These are phyloP conservation scores for Corythaixoides concolor DNA, from an alignment of 2,113 vertebrate species.

Conservation along the genomic window DNA sequence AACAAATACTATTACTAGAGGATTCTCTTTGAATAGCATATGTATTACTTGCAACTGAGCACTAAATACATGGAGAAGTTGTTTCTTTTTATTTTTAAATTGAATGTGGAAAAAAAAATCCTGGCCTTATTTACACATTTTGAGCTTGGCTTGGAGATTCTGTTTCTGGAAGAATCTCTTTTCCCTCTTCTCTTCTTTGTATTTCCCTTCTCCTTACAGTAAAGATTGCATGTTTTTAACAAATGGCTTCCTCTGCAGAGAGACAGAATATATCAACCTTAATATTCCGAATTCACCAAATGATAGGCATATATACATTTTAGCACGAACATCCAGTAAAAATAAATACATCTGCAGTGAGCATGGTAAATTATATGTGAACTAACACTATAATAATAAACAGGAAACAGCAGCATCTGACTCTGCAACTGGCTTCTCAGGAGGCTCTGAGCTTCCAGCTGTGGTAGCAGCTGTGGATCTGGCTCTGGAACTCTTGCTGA, in stretches of 20 bases:
- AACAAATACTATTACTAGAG: neutral
- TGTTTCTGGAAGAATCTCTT: conserved; percentile 12
- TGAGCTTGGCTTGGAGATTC: neutral
- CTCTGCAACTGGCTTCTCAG: conserved; percentile 61
- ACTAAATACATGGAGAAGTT: neutral
- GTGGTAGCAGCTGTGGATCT: conserved; percentile 62
- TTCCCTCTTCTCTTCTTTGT: neutral
- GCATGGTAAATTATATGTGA: conserved; percentile 65
- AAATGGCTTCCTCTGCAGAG: conserved; percentile 25
- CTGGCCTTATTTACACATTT: neutral
- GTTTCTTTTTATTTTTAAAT: neutral
- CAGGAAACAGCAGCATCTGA: conserved; percentile 71
- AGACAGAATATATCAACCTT: neutral
- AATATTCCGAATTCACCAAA: conserved; percentile 24
- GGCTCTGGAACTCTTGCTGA: conserved; percentile 40
- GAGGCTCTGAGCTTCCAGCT: conserved; percentile 57
- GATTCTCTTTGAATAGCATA: neutral
- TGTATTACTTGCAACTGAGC: neutral
- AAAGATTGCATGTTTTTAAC: conserved; percentile 27
- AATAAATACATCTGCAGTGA: conserved; percentile 69
- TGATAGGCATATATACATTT: conserved; percentile 48
- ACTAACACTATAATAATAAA: conserved; percentile 69
- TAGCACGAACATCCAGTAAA: conserved; percentile 55
- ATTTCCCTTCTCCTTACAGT: neutral
- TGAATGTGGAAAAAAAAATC: neutral